Base-by-base conservation (phyloP, 2,113 vertebrate species). In the Myocastor coypus region DNA sequence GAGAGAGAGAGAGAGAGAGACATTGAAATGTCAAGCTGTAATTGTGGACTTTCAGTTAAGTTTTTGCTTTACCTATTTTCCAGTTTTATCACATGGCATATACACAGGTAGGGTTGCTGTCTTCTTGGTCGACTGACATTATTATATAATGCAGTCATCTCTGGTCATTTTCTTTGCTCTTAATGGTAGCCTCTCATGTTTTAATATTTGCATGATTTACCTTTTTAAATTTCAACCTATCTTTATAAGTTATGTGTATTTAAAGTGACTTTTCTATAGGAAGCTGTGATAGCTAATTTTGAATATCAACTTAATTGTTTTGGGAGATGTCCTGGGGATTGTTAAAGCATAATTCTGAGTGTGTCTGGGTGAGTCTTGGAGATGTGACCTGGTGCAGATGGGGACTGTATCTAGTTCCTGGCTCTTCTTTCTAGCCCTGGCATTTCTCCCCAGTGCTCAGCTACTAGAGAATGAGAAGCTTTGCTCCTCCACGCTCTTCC, bases 201-300 rank as follows among this genome's bases (percentile, higher is more conserved):
- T 30, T 77, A 89, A 28, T 89, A 59, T 73, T 86, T 82, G 46
- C 14, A 12, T 81, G 24, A 57, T 73, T 55, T 73, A 42, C 84
- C 22, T 89, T 80, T 71, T 86, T 82, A 77, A 50, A 68, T 87
- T 89, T 59, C 55, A 68, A 3, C 61, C 68, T 64, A 10, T 14
- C 26, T 84, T 46, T 81, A 71, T 55, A 81, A 81, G 30, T 94
- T 96, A 13, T 30, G 32, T 73, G 7, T 24, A 46, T 40, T 94
- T 80, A 50, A 93, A 93, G 52, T 80, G 71, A 71, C 26, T 92
- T 92, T 59, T 19, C 82, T 88, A 7, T 40, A 37, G 30, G 77
- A 80, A 34, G 50, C 46, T 80, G 8, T 55, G 32, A 55, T 20
- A 55, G 32, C 50, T 78, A 78, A 78, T 55, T 22, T 55, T 80